Base-by-base conservation (phyloP, 1,140 invertebrate genomes). In the Eumaeus atala region DNA sequence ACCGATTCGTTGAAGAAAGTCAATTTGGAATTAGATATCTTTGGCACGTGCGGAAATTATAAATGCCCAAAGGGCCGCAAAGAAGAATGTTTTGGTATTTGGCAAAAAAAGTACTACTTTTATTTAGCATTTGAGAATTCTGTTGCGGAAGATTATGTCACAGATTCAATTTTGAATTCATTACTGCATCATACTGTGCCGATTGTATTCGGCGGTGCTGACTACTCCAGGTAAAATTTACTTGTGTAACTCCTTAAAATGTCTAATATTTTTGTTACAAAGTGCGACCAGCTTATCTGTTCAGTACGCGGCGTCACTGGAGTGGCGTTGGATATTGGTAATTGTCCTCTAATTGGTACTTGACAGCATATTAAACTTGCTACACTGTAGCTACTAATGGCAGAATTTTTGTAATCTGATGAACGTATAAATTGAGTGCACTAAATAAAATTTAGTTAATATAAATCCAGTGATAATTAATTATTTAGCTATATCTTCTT, bases 121-220 rank as follows among this genome's bases (percentile, higher is more conserved):
- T 84, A 79, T 61, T 59, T 84, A 14, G 64, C 72, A 10, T 84
- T 84, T 59, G 80, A 84, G 57, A 73, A 75, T 37, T 75, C 69
- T 8, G 7, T 68, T 3, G 60, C 61, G 50, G 72, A 72, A 12
- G 74, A 83, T 56, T 80, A 77, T 48, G 74, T 80, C 7, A 79
- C 74, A 6, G 74, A 79, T 33, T 73, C 76, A 42, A 48, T 77
- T 35, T 53, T 79, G 47, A 56, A 75, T 63, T 62, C 79, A 11
- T 48, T 80, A 14, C 54, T 64, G 7, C 64, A 82, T 61, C 73
- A 74, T 38, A 61, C 73, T 7, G 72, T 80, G 9, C 79, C 79
- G 11, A 64, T 83, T 38, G 78, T 80, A 17, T 79, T 67, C 47
- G 74, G 75, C 7, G 77, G 74, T 12, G 75, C 77, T 14, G 54